Conservation (phyloP, 2,888 invertebrate genomes). For the Zygaena filipendulae region DNA sequence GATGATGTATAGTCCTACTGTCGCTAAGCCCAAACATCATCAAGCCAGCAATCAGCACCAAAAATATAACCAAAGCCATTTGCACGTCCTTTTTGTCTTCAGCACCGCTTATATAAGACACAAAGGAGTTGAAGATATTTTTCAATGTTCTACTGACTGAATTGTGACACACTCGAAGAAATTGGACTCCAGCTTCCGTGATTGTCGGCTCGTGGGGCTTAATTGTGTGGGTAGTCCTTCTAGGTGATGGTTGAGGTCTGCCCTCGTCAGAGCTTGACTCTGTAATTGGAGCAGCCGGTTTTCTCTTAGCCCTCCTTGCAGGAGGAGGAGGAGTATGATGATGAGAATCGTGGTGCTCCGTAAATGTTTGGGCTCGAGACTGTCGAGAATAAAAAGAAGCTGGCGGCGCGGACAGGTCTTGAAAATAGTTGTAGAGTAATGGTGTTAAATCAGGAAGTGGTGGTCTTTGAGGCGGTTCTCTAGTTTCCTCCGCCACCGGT, state of each 20-base stretch:
- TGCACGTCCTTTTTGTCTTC: conserved; percentile 79
- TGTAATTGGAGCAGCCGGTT: conserved; percentile 42
- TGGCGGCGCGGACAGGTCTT: conserved; percentile 61
- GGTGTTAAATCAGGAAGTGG: conserved; percentile 61
- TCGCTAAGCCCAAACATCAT: conserved; percentile 80
- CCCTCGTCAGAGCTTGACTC: conserved; percentile 64
- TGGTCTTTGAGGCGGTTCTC: conserved; percentile 47
- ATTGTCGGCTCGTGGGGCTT: conserved; percentile 73
- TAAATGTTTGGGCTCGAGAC: conserved; percentile 36
- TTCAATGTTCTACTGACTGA: conserved; percentile 73
- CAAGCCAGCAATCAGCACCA: conserved; percentile 81
- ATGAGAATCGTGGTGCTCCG: conserved; percentile 42
- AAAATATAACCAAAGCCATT: conserved; percentile 80
- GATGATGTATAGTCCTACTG: conserved; percentile 79
- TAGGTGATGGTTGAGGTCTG: conserved; percentile 45
- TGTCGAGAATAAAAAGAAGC: conserved; percentile 52
- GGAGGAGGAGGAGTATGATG: conserved; percentile 45
- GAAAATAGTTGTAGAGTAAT: conserved; percentile 61
- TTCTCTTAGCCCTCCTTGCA: conserved; percentile 58
- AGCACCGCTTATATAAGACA: conserved; percentile 70
- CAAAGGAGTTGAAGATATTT: conserved; percentile 74
- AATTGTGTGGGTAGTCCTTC: conserved; percentile 41
- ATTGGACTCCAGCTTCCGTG: conserved; percentile 75
- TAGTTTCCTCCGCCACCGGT: conserved; percentile 28
- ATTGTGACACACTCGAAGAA: conserved; percentile 75